A percentile compares a stretch with the other conserved stretches of the same genome.
These are phyloP conservation scores for Petrosia ficiformis DNA, from an alignment of 37 sponge, comb jelly and placozoan species.

Conservation along the genomic window DNA sequence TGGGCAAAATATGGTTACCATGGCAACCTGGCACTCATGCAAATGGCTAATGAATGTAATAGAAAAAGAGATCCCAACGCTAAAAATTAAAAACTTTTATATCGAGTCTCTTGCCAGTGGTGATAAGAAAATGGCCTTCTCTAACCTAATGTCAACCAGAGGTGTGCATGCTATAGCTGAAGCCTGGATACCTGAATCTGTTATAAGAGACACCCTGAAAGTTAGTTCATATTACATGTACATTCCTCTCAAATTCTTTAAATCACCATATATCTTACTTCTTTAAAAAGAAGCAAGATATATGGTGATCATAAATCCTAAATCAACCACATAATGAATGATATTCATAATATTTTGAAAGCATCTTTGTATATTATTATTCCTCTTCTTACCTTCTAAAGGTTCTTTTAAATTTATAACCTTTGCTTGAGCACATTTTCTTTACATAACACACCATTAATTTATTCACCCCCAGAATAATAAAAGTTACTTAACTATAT, in stretches of 20 bases:
- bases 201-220: slow-evolving; percentile 65
- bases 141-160: slow-evolving; percentile 21
- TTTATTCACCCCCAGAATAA: no score
- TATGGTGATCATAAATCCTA: no score
- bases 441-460: no score
- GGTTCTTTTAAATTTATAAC: background rate
- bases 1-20: slow-evolving; percentile 86
- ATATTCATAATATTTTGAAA: no score
- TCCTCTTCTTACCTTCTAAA: background rate
- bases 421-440: background rate
- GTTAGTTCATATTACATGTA: no score
- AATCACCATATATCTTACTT: no score
- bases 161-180: slow-evolving; percentile 71
- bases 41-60: slow-evolving; percentile 52
- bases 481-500: no score
- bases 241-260: background rate
- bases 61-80: slow-evolving; percentile 30
- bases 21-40: slow-evolving; percentile 58
- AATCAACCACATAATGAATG: no score
- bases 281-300: no score
- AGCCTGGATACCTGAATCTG: slow-evolving; percentile 71
- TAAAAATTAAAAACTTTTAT: slow-evolving; percentile 37
- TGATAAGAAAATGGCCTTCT: slow-evolving; percentile 53
- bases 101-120: slow-evolving; percentile 53
- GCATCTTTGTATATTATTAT: background rate